Conservation (phyloP, 2,797 vertebrate species). For the Pagetopsis macropterus region DNA sequence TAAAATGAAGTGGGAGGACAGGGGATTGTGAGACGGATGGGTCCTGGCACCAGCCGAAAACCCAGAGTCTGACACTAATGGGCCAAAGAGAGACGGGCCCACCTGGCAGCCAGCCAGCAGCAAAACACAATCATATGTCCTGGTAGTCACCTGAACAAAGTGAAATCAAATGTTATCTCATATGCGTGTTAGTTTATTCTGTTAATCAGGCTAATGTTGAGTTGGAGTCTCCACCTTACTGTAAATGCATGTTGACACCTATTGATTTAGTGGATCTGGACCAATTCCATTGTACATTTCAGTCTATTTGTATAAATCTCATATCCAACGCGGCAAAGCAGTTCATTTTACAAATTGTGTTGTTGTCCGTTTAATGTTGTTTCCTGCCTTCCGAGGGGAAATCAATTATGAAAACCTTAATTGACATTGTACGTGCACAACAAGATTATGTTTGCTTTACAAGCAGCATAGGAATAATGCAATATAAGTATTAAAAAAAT, state of each 20-base stretch:
- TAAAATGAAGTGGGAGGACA: conserved; percentile 65
- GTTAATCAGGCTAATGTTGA: not conserved
- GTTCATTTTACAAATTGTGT: not conserved
- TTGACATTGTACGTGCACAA: too few species aligned
- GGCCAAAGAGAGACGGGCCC: conserved; percentile 53
- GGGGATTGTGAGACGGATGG: conserved; percentile 66
- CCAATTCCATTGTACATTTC: not conserved
- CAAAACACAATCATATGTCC: conserved; percentile 39
- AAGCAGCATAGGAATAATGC: too few species aligned
- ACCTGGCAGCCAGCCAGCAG: conserved; percentile 59
- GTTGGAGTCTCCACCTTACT: not conserved
- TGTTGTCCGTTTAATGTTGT: not conserved
- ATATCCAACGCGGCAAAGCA: not conserved
- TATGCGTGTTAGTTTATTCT: conserved; percentile 5
- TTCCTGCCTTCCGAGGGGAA: not conserved
- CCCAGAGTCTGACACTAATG: conserved; percentile 65
- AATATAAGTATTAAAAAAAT: too few species aligned
- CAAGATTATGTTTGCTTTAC: too few species aligned
- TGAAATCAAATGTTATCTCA: conserved; percentile 9
- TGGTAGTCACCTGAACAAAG: conserved; percentile 12
- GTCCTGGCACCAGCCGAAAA: conserved; percentile 60
- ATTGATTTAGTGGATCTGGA: not conserved
- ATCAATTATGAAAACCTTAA: too few species aligned
- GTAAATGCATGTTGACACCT: not conserved
- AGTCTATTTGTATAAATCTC: not conserved